These are phyloP conservation scores for Gadopsis bispinosus DNA, from an alignment of 2,797 vertebrate genomes.

Conservation along the genomic window DNA sequence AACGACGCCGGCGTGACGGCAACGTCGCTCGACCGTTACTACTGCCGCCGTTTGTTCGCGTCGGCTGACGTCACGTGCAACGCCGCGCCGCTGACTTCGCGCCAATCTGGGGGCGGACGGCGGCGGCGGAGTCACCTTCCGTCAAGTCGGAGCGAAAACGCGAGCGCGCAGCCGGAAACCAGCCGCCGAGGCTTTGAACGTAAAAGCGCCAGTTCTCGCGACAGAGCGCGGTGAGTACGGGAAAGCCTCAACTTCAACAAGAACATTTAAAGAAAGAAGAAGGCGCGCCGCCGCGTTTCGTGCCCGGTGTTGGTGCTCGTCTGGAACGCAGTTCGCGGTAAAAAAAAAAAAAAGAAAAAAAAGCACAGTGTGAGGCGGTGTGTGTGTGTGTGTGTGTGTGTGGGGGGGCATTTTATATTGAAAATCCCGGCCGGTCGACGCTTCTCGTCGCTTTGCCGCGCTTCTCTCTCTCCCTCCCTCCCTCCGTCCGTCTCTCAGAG, in stretches of 20 bases:
- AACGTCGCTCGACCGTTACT: neutral
- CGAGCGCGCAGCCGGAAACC: conserved; percentile 31
- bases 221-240: neutral
- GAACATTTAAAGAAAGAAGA: no score
- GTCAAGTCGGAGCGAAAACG: conserved; percentile 31
- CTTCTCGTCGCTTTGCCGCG: no score
- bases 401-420: no score
- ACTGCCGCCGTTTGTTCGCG: neutral
- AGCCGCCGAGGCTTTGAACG: conserved; percentile 24
- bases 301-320: no score
- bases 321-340: no score
- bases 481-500: conserved; percentile 38
- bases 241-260: no score
- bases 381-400: no score
- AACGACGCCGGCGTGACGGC: neutral
- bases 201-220: conserved; percentile 18
- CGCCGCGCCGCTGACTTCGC: conserved; percentile 61
- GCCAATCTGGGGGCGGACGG: conserved; percentile 5
- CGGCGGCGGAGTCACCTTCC: conserved; percentile 7
- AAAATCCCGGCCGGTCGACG: no score
- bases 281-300: no score
- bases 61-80: conserved; percentile 36
- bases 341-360: no score
- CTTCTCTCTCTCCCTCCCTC: no score
- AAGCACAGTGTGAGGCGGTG: no score